Evolutionary conservation across 2,888 invertebrate species (phyloP).

Genomic region (Deilephila elpenor): DNA sequence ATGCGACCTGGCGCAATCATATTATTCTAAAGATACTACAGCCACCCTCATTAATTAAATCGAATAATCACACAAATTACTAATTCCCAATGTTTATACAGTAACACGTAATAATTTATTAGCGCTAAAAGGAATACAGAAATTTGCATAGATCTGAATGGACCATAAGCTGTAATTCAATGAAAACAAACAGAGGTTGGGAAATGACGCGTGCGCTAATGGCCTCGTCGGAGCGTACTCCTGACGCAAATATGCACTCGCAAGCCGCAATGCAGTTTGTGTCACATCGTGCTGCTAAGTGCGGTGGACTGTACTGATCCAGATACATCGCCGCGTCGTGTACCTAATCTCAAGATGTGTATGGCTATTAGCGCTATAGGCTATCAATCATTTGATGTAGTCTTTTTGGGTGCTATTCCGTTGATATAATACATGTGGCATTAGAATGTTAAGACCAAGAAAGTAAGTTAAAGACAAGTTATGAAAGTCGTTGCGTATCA

Average conservation of each 20-base stretch:
- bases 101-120: too few relatives aligned
- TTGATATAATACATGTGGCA: too few relatives aligned
- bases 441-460: too few relatives aligned
- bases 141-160: not conserved
- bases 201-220: constrained; percentile 58
- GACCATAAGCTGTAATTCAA: constrained; percentile 47
- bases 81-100: too few relatives aligned
- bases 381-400: too few relatives aligned
- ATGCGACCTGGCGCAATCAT: too few relatives aligned
- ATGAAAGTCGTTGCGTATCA: too few relatives aligned
- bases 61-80: too few relatives aligned
- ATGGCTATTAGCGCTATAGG: not conserved
- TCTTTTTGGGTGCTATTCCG: too few relatives aligned
- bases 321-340: constrained; percentile 15
- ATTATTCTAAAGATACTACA: too few relatives aligned
- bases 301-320: constrained; percentile 34
- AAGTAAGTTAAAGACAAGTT: too few relatives aligned
- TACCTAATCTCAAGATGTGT: constrained; percentile 1
- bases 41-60: too few relatives aligned
- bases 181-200: constrained; percentile 49
- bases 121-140: not conserved
- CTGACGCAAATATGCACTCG: constrained; percentile 59
- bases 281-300: constrained; percentile 52
- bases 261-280: constrained; percentile 64
- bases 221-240: constrained; percentile 47